A percentile compares a stretch with the other conserved stretches of the same genome.
phyloP scores from a whole-genome alignment of 2,888 invertebrate genomes.

The Eristalis pertinax region DNA sequence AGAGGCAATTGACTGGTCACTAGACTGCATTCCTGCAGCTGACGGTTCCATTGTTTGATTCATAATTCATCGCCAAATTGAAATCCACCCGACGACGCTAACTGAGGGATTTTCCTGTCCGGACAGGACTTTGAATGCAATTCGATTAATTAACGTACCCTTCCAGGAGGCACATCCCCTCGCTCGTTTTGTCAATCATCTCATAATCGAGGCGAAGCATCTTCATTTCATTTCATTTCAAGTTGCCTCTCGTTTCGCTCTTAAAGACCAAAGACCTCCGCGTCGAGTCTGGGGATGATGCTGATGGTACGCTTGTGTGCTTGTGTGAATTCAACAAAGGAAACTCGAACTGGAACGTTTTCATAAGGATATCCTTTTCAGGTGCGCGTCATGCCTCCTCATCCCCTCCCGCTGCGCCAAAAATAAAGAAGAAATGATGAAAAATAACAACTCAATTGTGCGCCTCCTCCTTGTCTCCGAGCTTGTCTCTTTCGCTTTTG shows the following conservation, averaged over 20 bases:
- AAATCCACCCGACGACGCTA: neutral
- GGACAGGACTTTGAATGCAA: neutral
- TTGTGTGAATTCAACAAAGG: constrained; percentile 23
- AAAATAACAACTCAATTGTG: constrained; percentile 29
- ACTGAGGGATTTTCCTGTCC: neutral
- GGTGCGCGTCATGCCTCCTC: constrained; percentile 2
- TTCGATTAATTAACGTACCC: neutral
- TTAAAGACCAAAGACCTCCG: too few species aligned
- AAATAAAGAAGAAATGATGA: neutral
- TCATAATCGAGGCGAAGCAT: too few species aligned
- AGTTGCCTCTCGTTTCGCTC: too few species aligned
- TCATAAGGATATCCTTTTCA: constrained; percentile 58
- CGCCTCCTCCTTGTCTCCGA: neutral
- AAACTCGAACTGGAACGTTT: constrained; percentile 16
- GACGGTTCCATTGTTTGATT: neutral
- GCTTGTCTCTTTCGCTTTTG: neutral
- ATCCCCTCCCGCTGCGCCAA: neutral
- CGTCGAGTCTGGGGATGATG: too few species aligned
- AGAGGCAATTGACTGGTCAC: too few species aligned
- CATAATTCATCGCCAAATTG: neutral
- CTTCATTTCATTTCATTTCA: too few species aligned
- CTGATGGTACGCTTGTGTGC: neutral
- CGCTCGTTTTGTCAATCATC: too few species aligned
- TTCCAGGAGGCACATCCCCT: too few species aligned
- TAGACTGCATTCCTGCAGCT: too few species aligned